Base-by-base conservation (phyloP, 1,140 invertebrate genomes). In the Chironomus tepperi region DNA sequence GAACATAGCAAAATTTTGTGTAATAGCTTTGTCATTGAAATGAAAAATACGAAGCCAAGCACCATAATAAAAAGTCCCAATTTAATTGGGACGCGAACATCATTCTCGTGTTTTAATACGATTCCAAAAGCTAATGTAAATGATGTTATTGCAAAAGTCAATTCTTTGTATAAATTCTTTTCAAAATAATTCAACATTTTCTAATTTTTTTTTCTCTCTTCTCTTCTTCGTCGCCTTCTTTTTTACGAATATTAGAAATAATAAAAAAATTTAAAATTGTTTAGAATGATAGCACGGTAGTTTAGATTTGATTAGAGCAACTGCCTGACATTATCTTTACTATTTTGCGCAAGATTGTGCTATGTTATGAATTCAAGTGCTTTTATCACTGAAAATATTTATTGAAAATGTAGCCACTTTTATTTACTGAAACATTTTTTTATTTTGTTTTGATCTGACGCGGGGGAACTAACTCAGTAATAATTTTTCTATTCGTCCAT, bases 41-140 rank as follows among this genome's bases (percentile, higher is more conserved):
- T 83, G 79, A 89, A 90, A 78, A 89, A 90, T 24, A 88, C 83
- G 75, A 88, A 83, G 8, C 88, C 88, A 72, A 88, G 79, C 3
- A 83, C 80, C 9, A 87, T 87, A 3, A 90, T 80, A 57, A 84
- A 84, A 3, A 84, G 76, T 8, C 88, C 88, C 34, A 86, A 84
- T 64, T 83, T 82, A 42, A 87, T 77, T 6, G 86, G 84, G 64
- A 89, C 86, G 75, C 85, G 86, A 76, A 16, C 9, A 18, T 70
- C 65, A 70, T 18, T 18, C 18, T 70, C 65, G 9, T 19, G 19
- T 8, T 10, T 18, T 19, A 21, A 19, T 9, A 70, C 65, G n/a
- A 21, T 18, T 19, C 65, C 65, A 70, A 70, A 70, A 9, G 65
- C 65, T 15, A 57, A n/a, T 57, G n/a, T 15, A 57, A 57, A 57